phyloP scores from a whole-genome alignment of 2,888 invertebrate genomes.

The Dastarcus helophoroides region DNA sequence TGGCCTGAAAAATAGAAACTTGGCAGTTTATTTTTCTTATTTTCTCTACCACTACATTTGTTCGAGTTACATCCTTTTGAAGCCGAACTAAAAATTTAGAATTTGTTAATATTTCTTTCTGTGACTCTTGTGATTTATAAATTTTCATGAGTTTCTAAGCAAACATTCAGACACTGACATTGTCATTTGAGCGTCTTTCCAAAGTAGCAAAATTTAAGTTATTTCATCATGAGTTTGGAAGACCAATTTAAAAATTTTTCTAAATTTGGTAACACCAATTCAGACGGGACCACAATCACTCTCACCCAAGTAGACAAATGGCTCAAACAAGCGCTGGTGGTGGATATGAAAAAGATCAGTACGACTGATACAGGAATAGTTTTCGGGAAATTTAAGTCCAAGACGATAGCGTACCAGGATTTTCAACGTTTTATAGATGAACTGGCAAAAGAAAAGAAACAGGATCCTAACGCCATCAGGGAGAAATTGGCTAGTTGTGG shows the following conservation, averaged over 20 bases:
- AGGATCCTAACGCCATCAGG: conserved; percentile 62
- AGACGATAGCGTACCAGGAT: conserved; percentile 23
- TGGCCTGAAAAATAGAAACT: too few species aligned
- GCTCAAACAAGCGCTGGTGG: conserved; percentile 82
- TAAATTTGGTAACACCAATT: conserved; percentile 78
- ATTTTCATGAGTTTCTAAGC: too few species aligned
- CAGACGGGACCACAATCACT: conserved; percentile 75
- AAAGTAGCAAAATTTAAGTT: too few species aligned
- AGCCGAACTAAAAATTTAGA: too few species aligned
- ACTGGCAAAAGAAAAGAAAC: conserved; percentile 65
- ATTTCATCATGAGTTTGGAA: too few species aligned
- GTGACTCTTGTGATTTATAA: too few species aligned
- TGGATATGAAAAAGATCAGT: conserved; percentile 63
- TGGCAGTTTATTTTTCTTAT: too few species aligned
- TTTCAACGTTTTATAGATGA: conserved; percentile 63
- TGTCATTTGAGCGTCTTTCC: too few species aligned
- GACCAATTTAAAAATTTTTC: conserved; percentile 69
- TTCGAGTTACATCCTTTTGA: too few species aligned
- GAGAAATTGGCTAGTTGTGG: conserved; percentile 68
- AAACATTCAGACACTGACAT: too few species aligned
- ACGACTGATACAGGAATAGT: conserved; percentile 84
- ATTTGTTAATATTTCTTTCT: too few species aligned
- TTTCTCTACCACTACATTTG: too few species aligned
- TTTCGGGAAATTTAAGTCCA: conserved; percentile 73
- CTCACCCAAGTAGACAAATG: conserved; percentile 88